Base-by-base conservation (phyloP, 1,140 invertebrate genomes). In the Vanessa atalanta region DNA sequence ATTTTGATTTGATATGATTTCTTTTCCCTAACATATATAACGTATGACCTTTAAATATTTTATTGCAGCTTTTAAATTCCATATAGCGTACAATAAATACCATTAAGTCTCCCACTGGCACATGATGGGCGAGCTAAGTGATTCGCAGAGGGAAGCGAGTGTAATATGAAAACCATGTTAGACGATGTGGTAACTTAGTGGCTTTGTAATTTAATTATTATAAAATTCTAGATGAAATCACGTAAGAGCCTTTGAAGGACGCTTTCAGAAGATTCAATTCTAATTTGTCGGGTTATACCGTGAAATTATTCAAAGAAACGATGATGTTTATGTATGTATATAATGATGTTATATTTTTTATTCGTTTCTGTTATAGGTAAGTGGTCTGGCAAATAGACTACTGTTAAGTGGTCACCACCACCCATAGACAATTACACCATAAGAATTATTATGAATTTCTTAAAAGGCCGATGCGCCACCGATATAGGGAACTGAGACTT, bases 91-190 rank as follows among this genome's bases (percentile, higher is more conserved):
- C 31, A 31, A 61, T 61, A 61, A 61, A 61, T 61, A 61, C 11
- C 43, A 61, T 61, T 61, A 61, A 14, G 31, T 14, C 57, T 2
- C 26, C 31, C 57, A 20, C 55, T 57, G 55, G 6, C 1, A 12
- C 20, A 23, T 5, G 57, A 37, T 37, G 57, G 57, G 13, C 57
- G 31, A 61, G 57, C 57, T 61, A 37, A 61, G 57, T 61, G 57
- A 13, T n/a, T 61, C 26, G 23, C 26, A 61, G 57, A 20, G 16
- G 53, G 53, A 11, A 14, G 31, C 57, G 31, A 61, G 11, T 16
- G 55, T 61, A 61, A 61, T 31, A 43, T 15, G 57, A 61, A 61
- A 61, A 61, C 7, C 31, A 37, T 37, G 26, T 61, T 61, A 61
- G 57, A 61, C 26, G 15, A 61, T 43, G 31, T 37, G 31, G 13